These are phyloP conservation scores for Lydus trimaculatus DNA, from an alignment of 2,888 invertebrate genomes.

Conservation along the genomic window DNA sequence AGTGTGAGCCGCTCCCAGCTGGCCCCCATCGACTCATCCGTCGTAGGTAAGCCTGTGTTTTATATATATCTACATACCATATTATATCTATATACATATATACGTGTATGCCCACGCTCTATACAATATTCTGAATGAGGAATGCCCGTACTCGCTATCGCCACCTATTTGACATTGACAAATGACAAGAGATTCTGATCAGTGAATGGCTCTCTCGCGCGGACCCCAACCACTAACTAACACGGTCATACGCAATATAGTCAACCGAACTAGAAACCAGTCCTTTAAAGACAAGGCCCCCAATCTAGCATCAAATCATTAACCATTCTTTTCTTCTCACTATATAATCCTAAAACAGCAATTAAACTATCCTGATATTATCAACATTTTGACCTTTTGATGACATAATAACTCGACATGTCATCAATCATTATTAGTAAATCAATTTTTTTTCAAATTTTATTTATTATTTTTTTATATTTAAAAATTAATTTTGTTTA, in stretches of 20 bases:
- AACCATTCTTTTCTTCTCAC: slow-evolving; percentile 8
- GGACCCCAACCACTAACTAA: slow-evolving; percentile 54
- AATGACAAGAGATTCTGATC: slow-evolving; percentile 80
- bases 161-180: slow-evolving; percentile 74
- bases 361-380: slow-evolving; percentile 1
- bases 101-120: slow-evolving; percentile 39
- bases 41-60: slow-evolving; percentile 47
- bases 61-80: not conserved
- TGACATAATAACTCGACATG: slow-evolving; percentile 41
- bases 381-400: slow-evolving; percentile 18
- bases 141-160: slow-evolving; percentile 59
- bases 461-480: not conserved
- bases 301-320: not conserved
- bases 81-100: not conserved
- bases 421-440: slow-evolving; percentile 37
- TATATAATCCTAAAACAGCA: not conserved
- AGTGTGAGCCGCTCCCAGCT: slow-evolving; percentile 68
- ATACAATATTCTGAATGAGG: slow-evolving; percentile 53
- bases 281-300: slow-evolving; percentile 31
- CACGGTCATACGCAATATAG: slow-evolving; percentile 39
- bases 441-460: not conserved
- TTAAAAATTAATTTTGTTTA: slow-evolving; percentile 29
- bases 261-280: slow-evolving; percentile 52
- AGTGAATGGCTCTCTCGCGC: slow-evolving; percentile 63
- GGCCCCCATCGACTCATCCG: slow-evolving; percentile 50